phyloP scores from a whole-genome alignment of 2,797 vertebrate genomes.

The Halcyon chelicuti region DNA sequence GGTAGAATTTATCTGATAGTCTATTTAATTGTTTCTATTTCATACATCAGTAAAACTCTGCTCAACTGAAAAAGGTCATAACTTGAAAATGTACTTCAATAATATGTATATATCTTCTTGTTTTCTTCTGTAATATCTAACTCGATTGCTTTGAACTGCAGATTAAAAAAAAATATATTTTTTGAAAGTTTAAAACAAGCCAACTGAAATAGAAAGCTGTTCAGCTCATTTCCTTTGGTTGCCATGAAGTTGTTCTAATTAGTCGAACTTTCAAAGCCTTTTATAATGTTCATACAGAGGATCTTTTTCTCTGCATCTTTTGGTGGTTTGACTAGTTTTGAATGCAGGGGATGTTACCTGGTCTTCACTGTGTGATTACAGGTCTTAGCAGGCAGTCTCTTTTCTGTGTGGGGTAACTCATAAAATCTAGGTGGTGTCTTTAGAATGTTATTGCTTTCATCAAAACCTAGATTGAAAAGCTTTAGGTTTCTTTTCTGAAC shows the following conservation, averaged over 20 bases:
- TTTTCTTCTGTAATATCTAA: background rate
- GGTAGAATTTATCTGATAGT: background rate
- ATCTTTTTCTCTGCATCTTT: background rate
- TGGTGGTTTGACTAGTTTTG: background rate
- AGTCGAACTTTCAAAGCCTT: background rate
- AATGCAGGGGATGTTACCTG: background rate
- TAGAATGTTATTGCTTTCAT: conserved; percentile 21
- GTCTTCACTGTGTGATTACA: background rate
- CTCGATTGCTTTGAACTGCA: background rate
- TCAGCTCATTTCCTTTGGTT: background rate
- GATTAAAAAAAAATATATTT: background rate
- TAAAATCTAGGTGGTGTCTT: background rate
- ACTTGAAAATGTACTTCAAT: background rate
- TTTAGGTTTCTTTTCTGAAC: conserved; percentile 1
- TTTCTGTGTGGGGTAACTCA: background rate
- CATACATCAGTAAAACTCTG: conserved; percentile 33
- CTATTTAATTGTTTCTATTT: conserved; percentile 47
- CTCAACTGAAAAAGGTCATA: conserved; percentile 18
- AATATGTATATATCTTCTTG: background rate
- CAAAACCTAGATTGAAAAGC: conserved; percentile 13
- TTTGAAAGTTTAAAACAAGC: background rate
- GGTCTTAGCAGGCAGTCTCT: background rate
- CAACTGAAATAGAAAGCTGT: background rate
- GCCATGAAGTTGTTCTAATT: background rate
- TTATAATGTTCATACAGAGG: background rate